Evolutionary conservation across 2,113 vertebrate species (phyloP), one percentile per base, ranked within the genome.

Genomic region (Miniopterus natalensis): DNA sequence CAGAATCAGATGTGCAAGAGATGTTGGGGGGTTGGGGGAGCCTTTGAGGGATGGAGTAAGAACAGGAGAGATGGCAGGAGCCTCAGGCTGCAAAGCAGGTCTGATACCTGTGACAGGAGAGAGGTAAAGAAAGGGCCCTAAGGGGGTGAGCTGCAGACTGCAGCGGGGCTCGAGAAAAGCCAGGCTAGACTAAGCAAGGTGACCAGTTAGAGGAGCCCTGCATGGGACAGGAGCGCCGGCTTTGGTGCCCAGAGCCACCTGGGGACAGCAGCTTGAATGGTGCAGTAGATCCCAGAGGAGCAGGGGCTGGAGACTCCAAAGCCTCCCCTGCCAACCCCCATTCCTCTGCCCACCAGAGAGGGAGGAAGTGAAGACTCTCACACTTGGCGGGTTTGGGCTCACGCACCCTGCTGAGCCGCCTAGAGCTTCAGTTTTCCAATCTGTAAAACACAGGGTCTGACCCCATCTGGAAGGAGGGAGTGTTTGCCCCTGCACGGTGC

Each of bases 61-160:
- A 1, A 6, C 10, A 20, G 1, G 12, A 2, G 0, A 17, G 17
- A 55, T 1, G 63, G 6, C 1, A 18, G 63, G 2, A 59, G 29
- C 45, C 45, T 45, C 18, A 13, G 40, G 20, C 8, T 6, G 25
- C 31, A 66, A 20, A 49, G 42, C 40, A 10, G 57, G 36, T 13
- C 5, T 74, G 80, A 65, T 0, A 21, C 49, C 66, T n/a, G 47
- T 10, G 25, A 31, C 4, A 0, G 17, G 66, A 97, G 42, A 31
- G 11, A 11, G 70, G 88, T n/a, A 6, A 90, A n/a, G 18, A 13
- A 90, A 55, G 23, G 47, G 1, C 84, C 18, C 55, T 29, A 84
- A 6, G 45, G 78, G 20, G n/a, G 6, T 13, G 9, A 49, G 63
- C 40, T 14, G 1, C 51, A 40, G 74, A 11, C 45, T 9, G 21